Evolutionary conservation across 2,113 vertebrate species (phyloP).

Genomic region (Hoplias malabaricus): DNA sequence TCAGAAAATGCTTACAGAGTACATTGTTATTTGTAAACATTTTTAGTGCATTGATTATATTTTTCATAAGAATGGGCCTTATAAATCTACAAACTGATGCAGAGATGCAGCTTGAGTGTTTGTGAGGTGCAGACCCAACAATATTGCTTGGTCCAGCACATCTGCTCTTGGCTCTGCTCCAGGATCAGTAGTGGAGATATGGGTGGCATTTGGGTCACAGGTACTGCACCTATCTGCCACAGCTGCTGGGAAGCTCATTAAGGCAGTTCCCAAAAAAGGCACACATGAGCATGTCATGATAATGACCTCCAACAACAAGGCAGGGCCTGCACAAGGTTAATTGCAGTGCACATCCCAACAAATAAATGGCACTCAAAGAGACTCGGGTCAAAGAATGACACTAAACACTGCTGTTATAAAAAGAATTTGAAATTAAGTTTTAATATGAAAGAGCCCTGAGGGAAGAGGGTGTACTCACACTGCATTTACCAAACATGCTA

Average conservation of each 20-base stretch:
- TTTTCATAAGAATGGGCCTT: neutral
- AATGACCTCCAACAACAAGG: constrained; percentile 31
- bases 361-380: neutral
- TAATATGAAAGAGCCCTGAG: neutral
- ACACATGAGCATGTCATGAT: constrained; percentile 25
- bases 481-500: neutral
- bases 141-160: constrained; percentile 18
- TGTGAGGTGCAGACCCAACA: neutral
- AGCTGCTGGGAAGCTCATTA: constrained; percentile 32
- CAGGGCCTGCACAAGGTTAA: constrained; percentile 38
- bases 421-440: neutral
- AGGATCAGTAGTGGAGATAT: constrained; percentile 14
- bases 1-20: too few relatives aligned
- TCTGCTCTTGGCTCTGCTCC: constrained; percentile 40
- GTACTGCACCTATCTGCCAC: neutral
- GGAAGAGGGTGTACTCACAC: neutral
- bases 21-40: too few relatives aligned
- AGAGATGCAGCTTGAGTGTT: neutral
- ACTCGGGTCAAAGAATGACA: neutral
- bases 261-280: neutral
- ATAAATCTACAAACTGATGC: neutral
- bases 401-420: constrained; percentile 12
- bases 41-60: too few relatives aligned
- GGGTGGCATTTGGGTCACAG: constrained; percentile 34
- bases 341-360: constrained; percentile 5